Evolutionary conservation across 2,797 vertebrate genomes (phyloP), one percentile per base, ranked within the genome.

Genomic region (Etheostoma perlongum): DNA sequence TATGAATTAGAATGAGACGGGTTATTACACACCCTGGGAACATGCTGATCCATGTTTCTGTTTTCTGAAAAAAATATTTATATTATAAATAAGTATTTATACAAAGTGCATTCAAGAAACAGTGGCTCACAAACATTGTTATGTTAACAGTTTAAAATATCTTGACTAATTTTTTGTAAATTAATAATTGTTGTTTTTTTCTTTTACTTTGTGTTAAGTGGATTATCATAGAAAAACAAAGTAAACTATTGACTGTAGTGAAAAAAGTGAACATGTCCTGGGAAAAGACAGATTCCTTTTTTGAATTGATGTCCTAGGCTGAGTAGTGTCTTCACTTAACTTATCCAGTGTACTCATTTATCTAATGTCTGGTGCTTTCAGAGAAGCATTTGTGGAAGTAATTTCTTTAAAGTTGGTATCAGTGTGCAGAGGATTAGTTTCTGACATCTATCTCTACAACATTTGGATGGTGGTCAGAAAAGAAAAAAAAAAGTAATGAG

Each of bases 281-380:
- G 19, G 42, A 72, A 68, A 27, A 40, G 40, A 49, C 53, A 4
- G 44, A 64, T 74, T 67, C 27, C 14, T 57, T 63, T 71, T 71
- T 72, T 30, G 19, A 80, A 79, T 67, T 33, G 33, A 78, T 77
- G 57, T 89, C 86, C 83, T 78, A 78, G 36, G 42, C 62, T 71
- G 76, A 71, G 25, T 80, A 9, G 51, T 57, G 48, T 62, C 48
- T n/a, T 73, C 21, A 18, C 57, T 42, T 19, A 44, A 58, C 53
- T 60, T 67, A 84, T 85, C 75, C 54, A 27, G 5, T 55, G 19
- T 66, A 19, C 49, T 57, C 15, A 6, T 68, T 79, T 63, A 84
- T 80, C 48, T 46, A 71, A 80, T 72, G 62, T 78, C 57, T 69
- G 75, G 30, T 57, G 42, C 61, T 72, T 27, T 64, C 27, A 18